phyloP scores from a whole-genome alignment of 2,888 invertebrate species.

The Drosophila prostipennis region DNA sequence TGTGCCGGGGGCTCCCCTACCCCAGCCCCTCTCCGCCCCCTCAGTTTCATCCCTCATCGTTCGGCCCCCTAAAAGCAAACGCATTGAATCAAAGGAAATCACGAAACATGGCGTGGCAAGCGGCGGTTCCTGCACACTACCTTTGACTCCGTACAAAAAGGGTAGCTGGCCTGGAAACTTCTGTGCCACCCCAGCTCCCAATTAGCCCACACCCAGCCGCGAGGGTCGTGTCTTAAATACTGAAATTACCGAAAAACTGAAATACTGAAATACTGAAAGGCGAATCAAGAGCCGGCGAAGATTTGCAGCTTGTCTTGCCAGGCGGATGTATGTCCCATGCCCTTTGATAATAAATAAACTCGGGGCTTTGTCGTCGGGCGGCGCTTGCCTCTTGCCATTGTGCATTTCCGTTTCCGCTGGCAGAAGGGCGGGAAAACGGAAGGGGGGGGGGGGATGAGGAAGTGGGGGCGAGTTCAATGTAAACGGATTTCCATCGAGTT shows the following conservation, averaged over 20 bases:
- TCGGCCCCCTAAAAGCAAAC: constrained; percentile 28
- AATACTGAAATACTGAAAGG: constrained; percentile 1
- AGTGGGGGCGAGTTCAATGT: constrained; percentile 35
- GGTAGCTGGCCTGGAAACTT: constrained; percentile 25
- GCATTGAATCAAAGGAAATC: constrained; percentile 60
- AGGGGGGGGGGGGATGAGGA: neutral
- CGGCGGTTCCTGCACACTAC: constrained; percentile 56
- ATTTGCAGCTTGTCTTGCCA: constrained; percentile 41
- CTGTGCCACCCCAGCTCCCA: constrained; percentile 36
- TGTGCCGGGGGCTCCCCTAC: constrained; percentile 27
- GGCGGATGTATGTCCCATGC: constrained; percentile 56
- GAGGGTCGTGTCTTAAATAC: constrained; percentile 17
- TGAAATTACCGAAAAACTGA: constrained; percentile 7
- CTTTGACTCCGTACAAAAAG: constrained; percentile 12
- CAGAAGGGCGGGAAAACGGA: too few species aligned
- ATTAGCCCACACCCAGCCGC: constrained; percentile 43
- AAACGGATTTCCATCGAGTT: constrained; percentile 61
- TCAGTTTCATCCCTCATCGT: constrained; percentile 11
- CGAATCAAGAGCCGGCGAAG: constrained; percentile 22
- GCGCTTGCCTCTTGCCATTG: constrained; percentile 48
- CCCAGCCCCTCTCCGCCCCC: neutral
- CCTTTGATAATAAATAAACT: constrained; percentile 43
- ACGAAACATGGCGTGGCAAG: constrained; percentile 79
- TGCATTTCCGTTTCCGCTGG: constrained; percentile 71
- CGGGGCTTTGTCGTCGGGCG: constrained; percentile 25